A percentile compares a stretch with the other conserved stretches of the same genome.
phyloP scores from a whole-genome alignment of 2,888 invertebrate genomes.

The Netelia fuscicornis region DNA sequence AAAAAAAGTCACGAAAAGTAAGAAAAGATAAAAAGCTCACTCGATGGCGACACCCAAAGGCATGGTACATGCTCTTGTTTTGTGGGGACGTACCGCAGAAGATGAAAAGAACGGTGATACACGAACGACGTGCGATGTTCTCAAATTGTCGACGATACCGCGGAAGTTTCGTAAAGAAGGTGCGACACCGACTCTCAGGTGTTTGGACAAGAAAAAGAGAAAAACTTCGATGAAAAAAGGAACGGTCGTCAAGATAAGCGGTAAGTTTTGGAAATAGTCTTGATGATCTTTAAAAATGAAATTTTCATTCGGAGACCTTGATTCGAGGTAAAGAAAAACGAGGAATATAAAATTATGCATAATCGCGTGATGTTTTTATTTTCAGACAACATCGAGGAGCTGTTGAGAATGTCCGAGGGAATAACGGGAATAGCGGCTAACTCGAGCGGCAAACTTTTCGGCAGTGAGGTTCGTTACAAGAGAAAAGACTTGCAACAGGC shows the following conservation, averaged over 20 bases:
- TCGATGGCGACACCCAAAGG: constrained; percentile 42
- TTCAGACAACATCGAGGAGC: constrained; percentile 19
- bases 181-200: constrained; percentile 49
- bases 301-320: no score
- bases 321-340: no score
- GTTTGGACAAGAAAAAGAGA: constrained; percentile 39
- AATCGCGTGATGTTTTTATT: background rate
- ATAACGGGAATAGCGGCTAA: constrained; percentile 11
- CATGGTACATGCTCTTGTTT: constrained; percentile 43
- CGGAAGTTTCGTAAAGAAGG: constrained; percentile 53
- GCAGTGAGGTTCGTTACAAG: constrained; percentile 9
- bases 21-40: background rate
- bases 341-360: background rate
- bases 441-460: constrained; percentile 9
- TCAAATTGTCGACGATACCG: constrained; percentile 47
- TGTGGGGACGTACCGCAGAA: constrained; percentile 45
- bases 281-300: no score
- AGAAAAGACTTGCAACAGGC: constrained; percentile 17
- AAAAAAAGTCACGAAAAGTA: constrained; percentile 19
- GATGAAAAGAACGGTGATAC: constrained; percentile 43
- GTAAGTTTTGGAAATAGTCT: constrained; percentile 21
- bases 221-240: constrained; percentile 36
- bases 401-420: constrained; percentile 8
- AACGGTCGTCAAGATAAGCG: constrained; percentile 46
- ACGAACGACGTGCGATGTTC: constrained; percentile 38